phyloP scores from a whole-genome alignment of 2,797 vertebrate species.

The Pampus argenteus region DNA sequence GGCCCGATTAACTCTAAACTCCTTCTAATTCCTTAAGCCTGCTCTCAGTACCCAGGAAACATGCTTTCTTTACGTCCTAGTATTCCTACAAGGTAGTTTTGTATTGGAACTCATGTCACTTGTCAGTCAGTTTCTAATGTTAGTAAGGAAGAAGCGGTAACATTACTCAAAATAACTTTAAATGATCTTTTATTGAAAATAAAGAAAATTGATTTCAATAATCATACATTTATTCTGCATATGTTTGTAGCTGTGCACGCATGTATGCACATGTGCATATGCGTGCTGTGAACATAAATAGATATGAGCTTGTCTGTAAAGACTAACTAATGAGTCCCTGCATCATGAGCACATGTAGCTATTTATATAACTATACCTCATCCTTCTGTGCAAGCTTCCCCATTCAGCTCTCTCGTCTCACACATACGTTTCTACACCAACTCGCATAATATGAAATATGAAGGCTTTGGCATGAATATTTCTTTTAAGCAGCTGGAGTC shows the following conservation, averaged over 20 bases:
- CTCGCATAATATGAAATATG: no score
- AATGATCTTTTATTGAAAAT: no score
- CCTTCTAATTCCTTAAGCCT: slow-evolving; percentile 83
- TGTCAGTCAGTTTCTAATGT: not conserved
- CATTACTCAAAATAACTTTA: slow-evolving; percentile 11
- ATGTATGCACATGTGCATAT: slow-evolving; percentile 50
- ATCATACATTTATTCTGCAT: not conserved
- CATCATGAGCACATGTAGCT: slow-evolving; percentile 70
- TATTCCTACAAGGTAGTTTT: slow-evolving; percentile 35
- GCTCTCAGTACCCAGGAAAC: slow-evolving; percentile 74
- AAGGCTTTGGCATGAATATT: not conserved
- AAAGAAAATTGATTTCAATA: not conserved
- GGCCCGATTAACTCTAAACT: slow-evolving; percentile 84
- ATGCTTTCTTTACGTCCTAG: slow-evolving; percentile 69
- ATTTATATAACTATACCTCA: slow-evolving; percentile 73
- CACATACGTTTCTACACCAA: not conserved
- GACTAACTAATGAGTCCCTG: slow-evolving; percentile 75
- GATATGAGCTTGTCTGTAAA: slow-evolving; percentile 70
- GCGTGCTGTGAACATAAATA: slow-evolving; percentile 67
- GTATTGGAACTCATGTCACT: not conserved
- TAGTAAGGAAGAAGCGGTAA: not conserved
- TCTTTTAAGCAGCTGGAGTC: not conserved
- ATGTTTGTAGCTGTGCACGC: slow-evolving; percentile 10
- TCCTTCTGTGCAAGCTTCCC: slow-evolving; percentile 50
- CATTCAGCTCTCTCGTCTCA: slow-evolving; percentile 48